These are phyloP conservation scores for Diaphora mendica DNA, from an alignment of 2,888 invertebrate genomes.

Conservation along the genomic window DNA sequence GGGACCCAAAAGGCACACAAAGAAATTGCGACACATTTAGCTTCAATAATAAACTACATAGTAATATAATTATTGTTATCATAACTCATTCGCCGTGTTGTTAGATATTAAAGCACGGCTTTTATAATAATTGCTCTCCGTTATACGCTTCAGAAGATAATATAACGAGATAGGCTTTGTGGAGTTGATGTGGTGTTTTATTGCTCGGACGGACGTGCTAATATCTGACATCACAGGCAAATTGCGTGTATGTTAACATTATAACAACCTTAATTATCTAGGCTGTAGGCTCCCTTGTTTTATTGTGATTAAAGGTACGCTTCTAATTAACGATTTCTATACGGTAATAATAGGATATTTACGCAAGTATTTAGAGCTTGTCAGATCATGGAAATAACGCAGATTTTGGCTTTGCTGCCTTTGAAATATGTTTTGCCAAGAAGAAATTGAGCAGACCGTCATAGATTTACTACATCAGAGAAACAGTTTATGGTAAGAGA, in stretches of 20 bases:
- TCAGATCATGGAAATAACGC: neutral
- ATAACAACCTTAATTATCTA: neutral
- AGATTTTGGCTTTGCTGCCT: too few relatives aligned
- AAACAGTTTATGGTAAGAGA: too few relatives aligned
- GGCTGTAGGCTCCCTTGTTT: neutral
- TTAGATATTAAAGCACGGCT: neutral
- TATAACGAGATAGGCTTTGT: slow-evolving; percentile 7
- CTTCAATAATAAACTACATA: neutral
- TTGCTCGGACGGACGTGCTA: slow-evolving; percentile 4
- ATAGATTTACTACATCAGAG: too few relatives aligned
- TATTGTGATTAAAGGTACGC: neutral
- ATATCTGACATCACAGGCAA: neutral
- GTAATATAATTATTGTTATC: neutral
- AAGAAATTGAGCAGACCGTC: too few relatives aligned
- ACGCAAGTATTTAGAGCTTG: neutral
- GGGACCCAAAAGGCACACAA: neutral
- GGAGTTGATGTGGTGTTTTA: slow-evolving; percentile 1
- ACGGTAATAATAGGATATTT: neutral
- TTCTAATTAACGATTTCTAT: neutral
- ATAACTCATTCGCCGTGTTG: neutral
- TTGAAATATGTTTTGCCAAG: too few relatives aligned
- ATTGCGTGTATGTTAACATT: neutral
- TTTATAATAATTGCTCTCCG: neutral
- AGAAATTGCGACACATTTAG: neutral
- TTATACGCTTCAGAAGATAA: slow-evolving; percentile 9